Percentiles rank a stretch among this genome's conserved stretches.
phyloP scores from a whole-genome alignment of 2,797 vertebrate species.

The Protosalanx chinensis region DNA sequence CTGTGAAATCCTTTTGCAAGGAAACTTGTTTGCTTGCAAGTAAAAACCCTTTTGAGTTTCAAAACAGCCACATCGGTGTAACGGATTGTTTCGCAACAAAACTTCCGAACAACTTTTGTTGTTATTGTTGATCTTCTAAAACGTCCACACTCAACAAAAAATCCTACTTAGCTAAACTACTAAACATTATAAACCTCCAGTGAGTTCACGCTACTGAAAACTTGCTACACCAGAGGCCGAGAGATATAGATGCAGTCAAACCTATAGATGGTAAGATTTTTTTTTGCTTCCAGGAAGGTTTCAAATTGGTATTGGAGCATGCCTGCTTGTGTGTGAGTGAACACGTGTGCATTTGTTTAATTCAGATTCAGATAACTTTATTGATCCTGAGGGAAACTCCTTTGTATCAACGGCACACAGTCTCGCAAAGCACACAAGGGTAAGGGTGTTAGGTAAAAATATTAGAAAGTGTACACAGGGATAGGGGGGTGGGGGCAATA shows the following conservation, averaged over 20 bases:
- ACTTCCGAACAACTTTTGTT: slow-evolving; percentile 55
- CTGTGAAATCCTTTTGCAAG: slow-evolving; percentile 45
- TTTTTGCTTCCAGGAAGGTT: neutral
- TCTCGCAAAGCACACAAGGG: too few species aligned
- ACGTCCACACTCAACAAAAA: slow-evolving; percentile 4
- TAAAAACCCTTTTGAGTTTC: slow-evolving; percentile 51
- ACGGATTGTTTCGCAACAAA: slow-evolving; percentile 46
- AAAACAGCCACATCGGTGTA: slow-evolving; percentile 45
- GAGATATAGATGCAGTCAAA: slow-evolving; percentile 8
- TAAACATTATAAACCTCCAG: slow-evolving; percentile 9
- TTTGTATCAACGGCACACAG: too few species aligned
- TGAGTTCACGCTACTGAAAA: slow-evolving; percentile 36
- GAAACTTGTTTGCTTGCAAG: slow-evolving; percentile 57
- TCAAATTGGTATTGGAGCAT: neutral
- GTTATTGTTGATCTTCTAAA: slow-evolving; percentile 44
- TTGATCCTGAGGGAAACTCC: too few species aligned
- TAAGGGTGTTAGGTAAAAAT: too few species aligned
- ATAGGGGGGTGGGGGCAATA: too few species aligned
- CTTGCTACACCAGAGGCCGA: slow-evolving; percentile 6
- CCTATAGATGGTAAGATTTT: neutral
- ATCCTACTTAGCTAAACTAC: neutral
- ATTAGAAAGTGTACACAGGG: too few species aligned
- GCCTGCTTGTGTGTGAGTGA: too few species aligned
- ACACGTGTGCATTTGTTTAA: too few species aligned
- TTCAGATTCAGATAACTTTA: too few species aligned